These are phyloP conservation scores for Neostethus bicornis DNA, from an alignment of 2,797 vertebrate species.

Conservation along the genomic window DNA sequence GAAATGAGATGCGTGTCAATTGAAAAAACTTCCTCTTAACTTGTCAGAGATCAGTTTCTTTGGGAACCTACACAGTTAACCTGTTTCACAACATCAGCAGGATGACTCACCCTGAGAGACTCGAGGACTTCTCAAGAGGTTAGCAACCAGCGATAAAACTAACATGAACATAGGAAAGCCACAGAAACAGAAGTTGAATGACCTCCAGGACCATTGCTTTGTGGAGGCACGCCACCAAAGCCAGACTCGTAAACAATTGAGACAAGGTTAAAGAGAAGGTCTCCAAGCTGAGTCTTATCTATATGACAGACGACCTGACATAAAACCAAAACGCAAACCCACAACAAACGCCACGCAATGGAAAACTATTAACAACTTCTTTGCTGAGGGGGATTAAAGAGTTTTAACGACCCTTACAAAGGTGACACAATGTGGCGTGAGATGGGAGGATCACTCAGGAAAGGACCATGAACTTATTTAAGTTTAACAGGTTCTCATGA, in stretches of 20 bases:
- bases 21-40: slow-evolving; percentile 20
- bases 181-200: slow-evolving; percentile 63
- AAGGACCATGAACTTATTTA: slow-evolving; percentile 54
- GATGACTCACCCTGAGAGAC: slow-evolving; percentile 32
- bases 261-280: slow-evolving; percentile 62
- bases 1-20: slow-evolving; percentile 19
- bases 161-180: slow-evolving; percentile 39
- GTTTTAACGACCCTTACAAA: slow-evolving; percentile 45
- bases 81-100: slow-evolving; percentile 42
- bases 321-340: slow-evolving; percentile 54
- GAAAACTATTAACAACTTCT: slow-evolving; percentile 40
- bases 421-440: slow-evolving; percentile 21
- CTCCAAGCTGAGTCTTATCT: slow-evolving; percentile 61
- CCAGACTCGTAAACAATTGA: slow-evolving; percentile 59
- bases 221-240: slow-evolving; percentile 36
- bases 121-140: slow-evolving; percentile 23
- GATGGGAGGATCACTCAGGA: slow-evolving; percentile 33
- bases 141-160: slow-evolving; percentile 20
- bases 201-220: slow-evolving; percentile 52
- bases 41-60: slow-evolving; percentile 2
- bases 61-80: slow-evolving; percentile 17
- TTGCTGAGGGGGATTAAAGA: slow-evolving; percentile 36
- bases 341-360: slow-evolving; percentile 12
- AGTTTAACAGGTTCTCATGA: slow-evolving; percentile 55
- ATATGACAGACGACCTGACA: slow-evolving; percentile 53